Evolutionary conservation across 2,113 vertebrate genomes (phyloP).

Genomic region (Uropsilus gracilis): DNA sequence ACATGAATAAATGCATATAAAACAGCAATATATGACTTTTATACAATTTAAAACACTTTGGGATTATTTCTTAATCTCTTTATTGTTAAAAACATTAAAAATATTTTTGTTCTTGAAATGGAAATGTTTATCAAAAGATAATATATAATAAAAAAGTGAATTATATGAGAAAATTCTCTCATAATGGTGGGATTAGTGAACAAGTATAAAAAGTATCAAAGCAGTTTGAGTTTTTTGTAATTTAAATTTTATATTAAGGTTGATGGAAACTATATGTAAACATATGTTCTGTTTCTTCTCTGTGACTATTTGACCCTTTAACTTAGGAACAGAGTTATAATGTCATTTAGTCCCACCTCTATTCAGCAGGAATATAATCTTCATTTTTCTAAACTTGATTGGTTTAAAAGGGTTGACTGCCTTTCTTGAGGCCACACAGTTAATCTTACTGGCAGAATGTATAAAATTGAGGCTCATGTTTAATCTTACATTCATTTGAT

Average conservation of each 20-base stretch:
- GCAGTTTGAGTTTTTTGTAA: not conserved
- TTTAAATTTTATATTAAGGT: not conserved
- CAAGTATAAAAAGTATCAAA: not conserved
- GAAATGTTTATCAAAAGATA: not conserved
- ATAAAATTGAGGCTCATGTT: not conserved
- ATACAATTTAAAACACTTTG: not conserved
- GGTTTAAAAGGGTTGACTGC: not conserved
- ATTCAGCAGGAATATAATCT: not conserved
- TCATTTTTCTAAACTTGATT: slow-evolving; percentile 2
- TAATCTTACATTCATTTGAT: not conserved
- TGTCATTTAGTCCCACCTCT: not conserved
- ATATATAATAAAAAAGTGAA: not conserved
- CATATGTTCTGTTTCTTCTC: not conserved
- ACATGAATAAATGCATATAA: not conserved
- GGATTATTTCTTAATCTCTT: not conserved
- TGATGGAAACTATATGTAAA: not conserved
- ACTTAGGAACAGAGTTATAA: not conserved
- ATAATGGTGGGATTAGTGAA: not conserved
- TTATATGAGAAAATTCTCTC: not conserved
- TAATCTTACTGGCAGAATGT: not conserved
- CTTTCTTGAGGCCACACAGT: not conserved
- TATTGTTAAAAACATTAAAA: slow-evolving; percentile 1
- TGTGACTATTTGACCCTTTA: not conserved
- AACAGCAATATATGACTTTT: not conserved
- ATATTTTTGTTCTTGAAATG: not conserved